phyloP scores from a whole-genome alignment of 2,113 vertebrate genomes.

The Daubentonia madagascariensis region DNA sequence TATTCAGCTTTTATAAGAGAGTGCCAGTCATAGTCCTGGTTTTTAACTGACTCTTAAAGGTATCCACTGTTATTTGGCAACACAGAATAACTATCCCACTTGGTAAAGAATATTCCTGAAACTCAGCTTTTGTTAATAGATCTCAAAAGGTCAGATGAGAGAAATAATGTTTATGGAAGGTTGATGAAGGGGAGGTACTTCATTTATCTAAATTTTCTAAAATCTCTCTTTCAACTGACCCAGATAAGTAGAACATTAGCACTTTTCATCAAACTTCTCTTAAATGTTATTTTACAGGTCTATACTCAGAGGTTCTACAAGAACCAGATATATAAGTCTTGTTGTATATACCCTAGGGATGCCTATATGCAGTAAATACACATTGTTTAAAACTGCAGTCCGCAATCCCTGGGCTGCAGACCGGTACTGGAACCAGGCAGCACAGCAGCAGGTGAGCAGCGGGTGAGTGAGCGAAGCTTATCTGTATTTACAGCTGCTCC shows the following conservation, averaged over 20 bases:
- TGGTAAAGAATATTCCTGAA: background rate
- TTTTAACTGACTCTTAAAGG: background rate
- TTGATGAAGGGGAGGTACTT: background rate
- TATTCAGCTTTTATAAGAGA: background rate
- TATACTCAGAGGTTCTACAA: background rate
- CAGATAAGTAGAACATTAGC: background rate
- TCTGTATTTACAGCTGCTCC: too few species aligned
- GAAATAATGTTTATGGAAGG: background rate
- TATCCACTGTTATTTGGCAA: background rate
- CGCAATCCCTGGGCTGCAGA: too few species aligned
- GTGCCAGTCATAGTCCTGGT: background rate
- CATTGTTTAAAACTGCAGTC: too few species aligned
- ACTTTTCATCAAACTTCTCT: background rate
- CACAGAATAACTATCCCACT: background rate
- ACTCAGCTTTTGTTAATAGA: background rate
- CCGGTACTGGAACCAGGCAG: too few species aligned
- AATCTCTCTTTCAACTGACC: background rate
- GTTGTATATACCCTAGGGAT: accelerated
- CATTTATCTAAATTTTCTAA: background rate
- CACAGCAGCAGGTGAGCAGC: too few species aligned
- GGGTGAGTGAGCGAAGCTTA: too few species aligned
- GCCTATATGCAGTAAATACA: background rate
- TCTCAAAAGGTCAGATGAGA: background rate
- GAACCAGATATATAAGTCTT: background rate
- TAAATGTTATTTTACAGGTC: background rate